phyloP scores from a whole-genome alignment of 1,140 invertebrate genomes.

The Aphelinus certus region DNA sequence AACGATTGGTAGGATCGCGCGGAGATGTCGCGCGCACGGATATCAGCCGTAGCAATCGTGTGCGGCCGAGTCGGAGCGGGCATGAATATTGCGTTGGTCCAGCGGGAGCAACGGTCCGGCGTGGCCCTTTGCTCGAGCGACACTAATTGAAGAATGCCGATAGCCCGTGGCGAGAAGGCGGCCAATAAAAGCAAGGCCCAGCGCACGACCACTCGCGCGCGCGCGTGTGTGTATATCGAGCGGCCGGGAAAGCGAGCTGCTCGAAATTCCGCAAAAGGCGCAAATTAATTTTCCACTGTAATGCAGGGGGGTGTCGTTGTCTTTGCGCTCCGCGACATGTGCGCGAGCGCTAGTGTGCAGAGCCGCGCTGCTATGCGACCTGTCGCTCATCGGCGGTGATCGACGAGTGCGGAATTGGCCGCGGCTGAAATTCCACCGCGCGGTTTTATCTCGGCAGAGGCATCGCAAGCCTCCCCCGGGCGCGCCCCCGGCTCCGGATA shows the following conservation, averaged over 20 bases:
- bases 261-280: conserved; percentile 5
- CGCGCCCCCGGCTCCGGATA: background rate
- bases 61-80: background rate
- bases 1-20: no score
- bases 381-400: background rate
- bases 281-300: conserved; percentile 29
- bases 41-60: no score
- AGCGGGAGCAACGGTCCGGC: background rate
- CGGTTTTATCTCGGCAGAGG: background rate
- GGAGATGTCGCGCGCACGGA: no score
- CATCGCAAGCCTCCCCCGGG: background rate
- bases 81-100: conserved; percentile 20
- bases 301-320: conserved; percentile 15
- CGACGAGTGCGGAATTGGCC: no score
- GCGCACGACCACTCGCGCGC: no score
- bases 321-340: background rate
- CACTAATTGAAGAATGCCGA: conserved; percentile 36
- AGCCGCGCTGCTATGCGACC: background rate
- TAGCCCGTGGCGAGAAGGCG: conserved; percentile 1
- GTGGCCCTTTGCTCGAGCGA: background rate
- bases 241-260: background rate
- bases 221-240: background rate
- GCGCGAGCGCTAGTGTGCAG: background rate
- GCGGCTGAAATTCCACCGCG: no score
- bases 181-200: no score